A percentile compares a stretch with the other conserved stretches of the same genome.
Evolutionary conservation across 1,140 invertebrate species (phyloP).

Genomic region (Psilanteris sp.): DNA sequence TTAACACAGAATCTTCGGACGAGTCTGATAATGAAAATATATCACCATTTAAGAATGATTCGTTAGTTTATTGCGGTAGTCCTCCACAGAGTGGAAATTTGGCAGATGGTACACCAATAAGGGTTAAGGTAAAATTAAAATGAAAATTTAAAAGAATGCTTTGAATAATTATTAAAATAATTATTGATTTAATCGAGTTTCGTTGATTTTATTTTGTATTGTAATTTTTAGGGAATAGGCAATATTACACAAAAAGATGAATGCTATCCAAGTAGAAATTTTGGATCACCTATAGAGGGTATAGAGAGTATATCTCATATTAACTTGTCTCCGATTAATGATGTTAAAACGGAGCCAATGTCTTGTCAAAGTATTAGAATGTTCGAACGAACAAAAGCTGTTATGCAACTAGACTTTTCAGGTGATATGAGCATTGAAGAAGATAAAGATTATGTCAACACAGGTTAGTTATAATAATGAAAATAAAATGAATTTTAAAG

Average conservation of each 20-base stretch:
- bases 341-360: constrained; percentile 49
- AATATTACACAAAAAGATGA: constrained; percentile 34
- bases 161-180: no score
- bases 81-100: constrained; percentile 75
- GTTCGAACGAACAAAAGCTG: constrained; percentile 58
- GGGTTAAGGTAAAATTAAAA: constrained; percentile 58
- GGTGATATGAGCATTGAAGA: constrained; percentile 71
- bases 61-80: constrained; percentile 59
- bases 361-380: constrained; percentile 67
- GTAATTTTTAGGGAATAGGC: constrained; percentile 12
- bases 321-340: constrained; percentile 72
- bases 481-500: neutral
- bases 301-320: constrained; percentile 66
- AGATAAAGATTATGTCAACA: constrained; percentile 39
- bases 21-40: constrained; percentile 64
- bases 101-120: constrained; percentile 67
- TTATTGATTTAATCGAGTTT: no score
- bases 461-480: no score
- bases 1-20: constrained; percentile 65
- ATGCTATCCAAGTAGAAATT: constrained; percentile 46
- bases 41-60: constrained; percentile 63
- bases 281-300: constrained; percentile 58
- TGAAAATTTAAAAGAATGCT: constrained; percentile 23
- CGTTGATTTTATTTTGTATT: neutral
- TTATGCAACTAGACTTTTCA: constrained; percentile 67